Evolutionary conservation across 2,113 vertebrate species (phyloP), one percentile per base, ranked within the genome.

Genomic region (Lepidothrix coronata): DNA sequence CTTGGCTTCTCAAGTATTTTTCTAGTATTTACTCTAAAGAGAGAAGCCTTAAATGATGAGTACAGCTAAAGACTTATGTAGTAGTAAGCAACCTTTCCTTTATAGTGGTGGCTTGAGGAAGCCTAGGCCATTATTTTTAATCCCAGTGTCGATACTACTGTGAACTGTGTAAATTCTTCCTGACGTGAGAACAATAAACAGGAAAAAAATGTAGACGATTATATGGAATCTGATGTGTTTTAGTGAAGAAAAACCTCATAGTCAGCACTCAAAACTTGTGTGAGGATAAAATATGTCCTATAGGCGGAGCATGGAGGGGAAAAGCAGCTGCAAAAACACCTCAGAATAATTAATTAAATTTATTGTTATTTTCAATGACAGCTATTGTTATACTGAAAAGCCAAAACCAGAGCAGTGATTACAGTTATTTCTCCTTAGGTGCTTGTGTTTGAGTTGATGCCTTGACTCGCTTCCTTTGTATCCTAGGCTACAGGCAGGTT

Each of bases 101-200:
- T 77, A 70, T 33, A 65, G 55, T 5, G 66, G 35, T 73, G 54
- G 31, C 24, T 91, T 70, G n/a, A 73, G 51, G 67, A 79, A 7
- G 8, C 49, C 22, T 12, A 35, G 57, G 12, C 11, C 1, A 0
- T 73, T 75, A 31, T 58, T 92, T 85, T 86, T 57, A 75, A 83
- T 61, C 31, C 5, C 58, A 33, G 7, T 25, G 8, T 86, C 92
- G 59, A 18, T 52, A 21, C 17, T 89, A 3, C 28, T 74, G 4
- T 44, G 76, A 86, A 66, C 39, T 57, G 9, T 51, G 57, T 2
- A 6, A 61, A 71, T 81, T 84, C 55, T 61, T 94, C 31, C 21
- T 66, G 28, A 35, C 0, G 0, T 7, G 25, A 75, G 5, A 59
- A 6, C 14, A 62, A 18, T 59, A 43, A 43, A 57, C 1, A 11